Conservation (phyloP, 2,888 invertebrate genomes). For the Oscheius sp. region DNA sequence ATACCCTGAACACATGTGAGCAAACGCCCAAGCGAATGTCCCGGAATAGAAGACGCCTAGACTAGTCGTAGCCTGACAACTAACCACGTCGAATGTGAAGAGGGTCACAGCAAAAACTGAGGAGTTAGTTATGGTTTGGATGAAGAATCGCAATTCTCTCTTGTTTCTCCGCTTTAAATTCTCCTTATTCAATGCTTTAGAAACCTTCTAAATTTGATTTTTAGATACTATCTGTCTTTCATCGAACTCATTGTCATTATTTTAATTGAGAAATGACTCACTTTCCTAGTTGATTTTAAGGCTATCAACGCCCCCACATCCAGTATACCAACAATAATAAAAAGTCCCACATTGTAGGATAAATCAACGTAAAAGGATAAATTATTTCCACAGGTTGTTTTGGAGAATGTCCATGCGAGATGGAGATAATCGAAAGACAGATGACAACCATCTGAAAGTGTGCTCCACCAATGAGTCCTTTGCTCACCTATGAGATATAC, state of each 20-base stretch:
- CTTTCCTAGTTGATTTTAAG: constrained; percentile 3
- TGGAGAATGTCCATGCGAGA: background rate
- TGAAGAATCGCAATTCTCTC: constrained; percentile 19
- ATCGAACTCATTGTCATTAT: too few species aligned
- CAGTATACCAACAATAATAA: background rate
- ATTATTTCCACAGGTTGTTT: constrained; percentile 1
- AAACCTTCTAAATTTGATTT: constrained; percentile 11
- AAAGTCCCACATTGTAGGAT: constrained; percentile 12
- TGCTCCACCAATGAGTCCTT: too few species aligned
- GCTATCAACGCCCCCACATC: background rate
- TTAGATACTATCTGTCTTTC: too few species aligned
- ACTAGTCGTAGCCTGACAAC: constrained; percentile 4
- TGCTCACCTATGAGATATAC: constrained; percentile 13
- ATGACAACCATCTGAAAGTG: constrained; percentile 6
- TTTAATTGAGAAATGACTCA: background rate
- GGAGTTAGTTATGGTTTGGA: constrained; percentile 12
- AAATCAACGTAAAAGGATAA: constrained; percentile 10
- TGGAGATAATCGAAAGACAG: constrained; percentile 5
- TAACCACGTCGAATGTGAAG: constrained; percentile 19
- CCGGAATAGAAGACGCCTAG: constrained; percentile 12
- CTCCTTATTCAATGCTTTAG: constrained; percentile 11
- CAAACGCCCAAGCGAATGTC: constrained; percentile 16
- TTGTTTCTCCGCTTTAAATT: background rate
- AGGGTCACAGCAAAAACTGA: constrained; percentile 1
- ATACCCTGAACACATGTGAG: constrained; percentile 23